These are phyloP conservation scores for Bungarus multicinctus DNA, from an alignment of 2,113 vertebrate species.

Conservation along the genomic window DNA sequence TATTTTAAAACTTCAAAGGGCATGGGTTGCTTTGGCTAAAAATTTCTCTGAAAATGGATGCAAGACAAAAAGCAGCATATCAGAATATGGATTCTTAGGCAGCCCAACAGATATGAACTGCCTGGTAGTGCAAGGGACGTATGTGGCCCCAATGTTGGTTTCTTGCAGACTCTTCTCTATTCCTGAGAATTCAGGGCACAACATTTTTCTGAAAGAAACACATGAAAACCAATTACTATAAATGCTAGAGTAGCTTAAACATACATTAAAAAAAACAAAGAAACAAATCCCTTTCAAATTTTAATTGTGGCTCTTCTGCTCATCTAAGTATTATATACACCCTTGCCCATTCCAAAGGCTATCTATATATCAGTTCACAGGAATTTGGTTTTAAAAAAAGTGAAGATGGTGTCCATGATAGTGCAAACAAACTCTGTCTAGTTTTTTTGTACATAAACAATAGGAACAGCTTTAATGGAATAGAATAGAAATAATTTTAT, in stretches of 20 bases:
- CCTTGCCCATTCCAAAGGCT: background rate
- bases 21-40: background rate
- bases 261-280: background rate
- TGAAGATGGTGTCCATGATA: background rate
- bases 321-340: background rate
- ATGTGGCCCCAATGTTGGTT: background rate
- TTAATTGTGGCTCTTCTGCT: background rate
- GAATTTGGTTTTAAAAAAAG: background rate
- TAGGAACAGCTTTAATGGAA: background rate
- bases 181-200: background rate
- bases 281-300: background rate
- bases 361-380: background rate
- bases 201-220: background rate
- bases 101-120: background rate
- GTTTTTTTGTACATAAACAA: background rate
- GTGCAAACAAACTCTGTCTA: background rate
- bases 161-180: background rate
- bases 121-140: background rate
- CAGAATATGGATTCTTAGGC: background rate
- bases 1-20: background rate
- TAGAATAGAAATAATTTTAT: background rate
- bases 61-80: background rate
- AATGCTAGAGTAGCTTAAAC: background rate
- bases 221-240: background rate
- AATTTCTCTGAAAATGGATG: background rate